Percentiles rank a stretch among this genome's conserved stretches.
Conservation (phyloP, 2,888 invertebrate genomes). For the Epirrhoe alternata region DNA sequence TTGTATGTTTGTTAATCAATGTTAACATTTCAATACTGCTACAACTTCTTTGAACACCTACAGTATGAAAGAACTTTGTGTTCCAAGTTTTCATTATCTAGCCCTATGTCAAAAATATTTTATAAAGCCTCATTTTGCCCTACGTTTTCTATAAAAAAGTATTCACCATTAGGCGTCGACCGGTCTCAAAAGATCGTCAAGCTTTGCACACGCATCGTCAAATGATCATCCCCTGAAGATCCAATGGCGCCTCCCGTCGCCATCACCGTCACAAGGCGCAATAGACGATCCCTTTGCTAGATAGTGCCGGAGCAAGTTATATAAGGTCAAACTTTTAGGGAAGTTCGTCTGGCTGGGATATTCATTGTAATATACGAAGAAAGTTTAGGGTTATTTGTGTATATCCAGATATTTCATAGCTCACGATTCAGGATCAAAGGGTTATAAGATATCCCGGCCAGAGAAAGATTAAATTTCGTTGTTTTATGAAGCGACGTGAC, state of each 20-base stretch:
- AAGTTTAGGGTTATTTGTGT: neutral
- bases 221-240: slow-evolving; percentile 52
- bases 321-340: slow-evolving; percentile 26
- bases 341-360: slow-evolving; percentile 9
- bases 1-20: slow-evolving; percentile 5
- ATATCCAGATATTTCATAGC: neutral
- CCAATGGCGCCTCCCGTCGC: slow-evolving; percentile 22
- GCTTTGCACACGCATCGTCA: slow-evolving; percentile 51
- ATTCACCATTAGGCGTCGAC: slow-evolving; percentile 25
- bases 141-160: slow-evolving; percentile 10
- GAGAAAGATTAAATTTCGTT: slow-evolving; percentile 12
- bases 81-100: neutral
- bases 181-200: slow-evolving; percentile 33
- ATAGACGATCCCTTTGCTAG: slow-evolving; percentile 28
- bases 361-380: neutral
- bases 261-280: slow-evolving; percentile 27
- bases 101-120: no score
- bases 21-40: neutral
- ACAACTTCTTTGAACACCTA: neutral
- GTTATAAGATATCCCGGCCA: slow-evolving; percentile 16
- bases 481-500: slow-evolving; percentile 26
- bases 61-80: no score
- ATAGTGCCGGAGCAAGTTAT: slow-evolving; percentile 37
- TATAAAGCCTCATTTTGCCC: neutral
- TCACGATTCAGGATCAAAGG: neutral